phyloP scores from a whole-genome alignment of 64 coral and sea anemone species.

The Porites lutea region DNA sequence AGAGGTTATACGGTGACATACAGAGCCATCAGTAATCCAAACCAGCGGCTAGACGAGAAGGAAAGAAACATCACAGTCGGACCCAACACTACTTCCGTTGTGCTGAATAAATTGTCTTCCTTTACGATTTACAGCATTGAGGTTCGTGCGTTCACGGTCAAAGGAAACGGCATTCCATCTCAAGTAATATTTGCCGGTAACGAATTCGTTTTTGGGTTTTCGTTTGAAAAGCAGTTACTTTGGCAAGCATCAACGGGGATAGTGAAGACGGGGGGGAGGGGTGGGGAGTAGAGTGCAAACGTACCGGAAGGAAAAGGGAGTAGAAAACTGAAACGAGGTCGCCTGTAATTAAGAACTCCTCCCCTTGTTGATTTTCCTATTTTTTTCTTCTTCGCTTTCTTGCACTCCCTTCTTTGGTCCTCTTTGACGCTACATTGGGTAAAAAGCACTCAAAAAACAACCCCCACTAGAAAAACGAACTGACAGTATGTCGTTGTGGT shows the following conservation, averaged over 20 bases:
- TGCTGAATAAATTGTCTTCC: constrained; percentile 58
- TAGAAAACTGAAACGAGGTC: too few species aligned
- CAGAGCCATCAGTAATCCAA: constrained; percentile 61
- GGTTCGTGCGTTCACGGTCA: constrained; percentile 81
- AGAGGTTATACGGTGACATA: constrained; percentile 87
- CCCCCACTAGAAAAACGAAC: too few species aligned
- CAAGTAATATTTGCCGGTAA: constrained; percentile 73
- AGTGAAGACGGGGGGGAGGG: too few species aligned
- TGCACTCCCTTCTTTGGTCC: too few species aligned
- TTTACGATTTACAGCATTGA: constrained; percentile 81
- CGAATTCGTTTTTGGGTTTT: background rate
- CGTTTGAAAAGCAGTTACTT: background rate
- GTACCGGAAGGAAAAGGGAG: too few species aligned
- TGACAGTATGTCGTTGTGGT: too few species aligned
- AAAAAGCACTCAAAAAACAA: too few species aligned
- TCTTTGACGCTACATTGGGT: too few species aligned
- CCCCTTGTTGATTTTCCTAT: too few species aligned
- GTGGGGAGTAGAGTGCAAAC: too few species aligned
- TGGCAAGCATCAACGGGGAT: background rate
- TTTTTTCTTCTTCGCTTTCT: too few species aligned
- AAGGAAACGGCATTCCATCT: constrained; percentile 70
- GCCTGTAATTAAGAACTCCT: too few species aligned
- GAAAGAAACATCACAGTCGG: constrained; percentile 40
- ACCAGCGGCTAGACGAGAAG: constrained; percentile 32
- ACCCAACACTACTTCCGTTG: constrained; percentile 30